Evolutionary conservation across 2,888 invertebrate genomes (phyloP).

Genomic region (Neoaliturus tenellus): DNA sequence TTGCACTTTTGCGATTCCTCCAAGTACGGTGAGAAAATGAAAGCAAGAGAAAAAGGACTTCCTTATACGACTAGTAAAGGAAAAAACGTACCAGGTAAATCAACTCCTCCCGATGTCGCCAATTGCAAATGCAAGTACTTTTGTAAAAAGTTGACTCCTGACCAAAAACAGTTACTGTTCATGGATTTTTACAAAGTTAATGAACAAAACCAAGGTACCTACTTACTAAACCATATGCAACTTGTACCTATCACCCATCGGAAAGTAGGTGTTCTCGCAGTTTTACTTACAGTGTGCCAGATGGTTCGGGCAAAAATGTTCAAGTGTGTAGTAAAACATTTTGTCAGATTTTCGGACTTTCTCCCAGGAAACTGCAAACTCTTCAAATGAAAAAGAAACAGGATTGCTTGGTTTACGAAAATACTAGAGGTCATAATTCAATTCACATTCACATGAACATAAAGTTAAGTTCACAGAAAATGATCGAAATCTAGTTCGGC

Average conservation of each 20-base stretch:
- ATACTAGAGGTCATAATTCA: conserved; percentile 51
- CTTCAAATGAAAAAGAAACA: conserved; percentile 32
- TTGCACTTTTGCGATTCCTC: no score
- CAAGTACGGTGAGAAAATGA: no score
- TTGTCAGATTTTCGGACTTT: conserved; percentile 37
- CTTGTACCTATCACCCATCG: conserved; percentile 44
- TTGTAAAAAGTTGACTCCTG: conserved; percentile 40
- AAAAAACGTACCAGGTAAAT: conserved; percentile 40
- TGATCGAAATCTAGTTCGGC: conserved; percentile 44
- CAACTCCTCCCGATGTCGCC: conserved; percentile 16
- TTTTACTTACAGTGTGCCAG: conserved; percentile 46
- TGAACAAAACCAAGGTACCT: conserved; percentile 53
- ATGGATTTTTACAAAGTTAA: conserved; percentile 53
- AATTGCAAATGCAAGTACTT: conserved; percentile 46
- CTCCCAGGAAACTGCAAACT: conserved; percentile 49
- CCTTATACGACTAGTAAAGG: conserved; percentile 51
- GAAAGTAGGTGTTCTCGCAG: conserved; percentile 48
- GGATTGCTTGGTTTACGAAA: conserved; percentile 45
- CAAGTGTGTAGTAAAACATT: conserved; percentile 53
- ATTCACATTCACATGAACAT: conserved; percentile 40
- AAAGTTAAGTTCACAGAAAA: conserved; percentile 49
- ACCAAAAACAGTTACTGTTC: conserved; percentile 51
- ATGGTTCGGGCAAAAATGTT: conserved; percentile 51
- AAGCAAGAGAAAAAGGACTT: conserved; percentile 42
- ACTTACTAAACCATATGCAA: conserved; percentile 50